These are phyloP conservation scores for Rhagologus leucostigma DNA, from an alignment of 2,113 vertebrate species.

Conservation along the genomic window DNA sequence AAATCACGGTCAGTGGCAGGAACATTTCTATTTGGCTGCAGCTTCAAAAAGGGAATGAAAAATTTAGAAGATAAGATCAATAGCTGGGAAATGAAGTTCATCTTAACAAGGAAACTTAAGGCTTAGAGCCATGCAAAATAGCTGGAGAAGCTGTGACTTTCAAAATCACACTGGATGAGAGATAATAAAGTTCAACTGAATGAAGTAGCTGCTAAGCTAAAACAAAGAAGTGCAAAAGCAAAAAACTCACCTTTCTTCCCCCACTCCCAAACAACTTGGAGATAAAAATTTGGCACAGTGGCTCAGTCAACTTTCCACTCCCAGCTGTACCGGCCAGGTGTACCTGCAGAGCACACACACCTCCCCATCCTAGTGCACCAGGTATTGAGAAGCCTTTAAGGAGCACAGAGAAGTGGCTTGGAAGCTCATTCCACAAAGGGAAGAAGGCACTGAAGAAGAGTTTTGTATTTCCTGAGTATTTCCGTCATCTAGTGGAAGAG, in stretches of 20 bases:
- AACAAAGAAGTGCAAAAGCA: neutral
- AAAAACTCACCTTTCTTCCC: neutral
- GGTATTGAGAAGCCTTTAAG: neutral
- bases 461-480: neutral
- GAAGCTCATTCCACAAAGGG: neutral
- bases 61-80: constrained; percentile 40
- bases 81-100: constrained; percentile 13
- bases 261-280: neutral
- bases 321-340: neutral
- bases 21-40: constrained; percentile 37
- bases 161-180: neutral
- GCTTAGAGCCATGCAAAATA: neutral
- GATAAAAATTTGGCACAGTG: neutral
- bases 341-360: neutral
- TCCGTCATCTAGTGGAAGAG: neutral
- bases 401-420: neutral
- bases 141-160: neutral
- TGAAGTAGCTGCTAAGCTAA: neutral
- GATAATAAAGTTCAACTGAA: neutral
- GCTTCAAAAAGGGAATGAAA: constrained; percentile 39
- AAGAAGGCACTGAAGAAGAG: neutral
- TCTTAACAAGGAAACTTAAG: neutral
- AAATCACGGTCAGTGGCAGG: constrained; percentile 16
- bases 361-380: neutral
- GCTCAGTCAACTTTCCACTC: neutral